A percentile compares a stretch with the other conserved stretches of the same genome.
phyloP scores from a whole-genome alignment of 92 coral and sea anemone species.

The Plumapathes pennacea region DNA sequence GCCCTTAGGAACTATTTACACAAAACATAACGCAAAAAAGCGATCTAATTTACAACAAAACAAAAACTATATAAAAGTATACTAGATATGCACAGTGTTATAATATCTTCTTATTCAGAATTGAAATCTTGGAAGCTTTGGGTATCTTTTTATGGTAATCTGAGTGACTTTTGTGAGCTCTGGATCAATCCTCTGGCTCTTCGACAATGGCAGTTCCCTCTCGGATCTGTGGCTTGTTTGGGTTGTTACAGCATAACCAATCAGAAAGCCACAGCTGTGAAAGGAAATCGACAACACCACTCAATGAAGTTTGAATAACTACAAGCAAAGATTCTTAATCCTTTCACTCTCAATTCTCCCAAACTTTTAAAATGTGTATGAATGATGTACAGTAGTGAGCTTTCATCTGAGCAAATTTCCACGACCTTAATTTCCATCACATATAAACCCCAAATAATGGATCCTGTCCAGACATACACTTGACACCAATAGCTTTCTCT shows the following conservation, averaged over 20 bases:
- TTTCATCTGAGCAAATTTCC: too few relatives aligned
- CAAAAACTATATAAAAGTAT: too few relatives aligned
- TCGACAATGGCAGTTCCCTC: conserved; percentile 70
- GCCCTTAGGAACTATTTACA: conserved; percentile 1
- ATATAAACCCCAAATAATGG: neutral
- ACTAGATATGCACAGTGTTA: neutral
- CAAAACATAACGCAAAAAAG: neutral
- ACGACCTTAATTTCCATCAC: too few relatives aligned
- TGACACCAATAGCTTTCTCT: too few relatives aligned
- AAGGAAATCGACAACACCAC: too few relatives aligned
- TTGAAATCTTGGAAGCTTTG: neutral
- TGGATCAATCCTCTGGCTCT: conserved; percentile 77
- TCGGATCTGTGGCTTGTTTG: conserved; percentile 82
- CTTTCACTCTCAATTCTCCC: neutral
- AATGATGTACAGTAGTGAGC: too few relatives aligned
- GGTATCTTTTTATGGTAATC: neutral
- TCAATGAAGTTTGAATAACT: neutral
- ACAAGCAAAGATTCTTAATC: neutral
- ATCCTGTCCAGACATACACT: too few relatives aligned
- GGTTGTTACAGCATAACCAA: conserved; percentile 90
- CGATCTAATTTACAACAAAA: too few relatives aligned
- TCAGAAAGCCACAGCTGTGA: conserved; percentile 90
- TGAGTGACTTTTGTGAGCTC: neutral
- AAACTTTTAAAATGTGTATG: neutral
- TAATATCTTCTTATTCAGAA: neutral